Evolutionary conservation across 2,797 vertebrate species (phyloP).

Genomic region (Halcyon leucocephala): DNA sequence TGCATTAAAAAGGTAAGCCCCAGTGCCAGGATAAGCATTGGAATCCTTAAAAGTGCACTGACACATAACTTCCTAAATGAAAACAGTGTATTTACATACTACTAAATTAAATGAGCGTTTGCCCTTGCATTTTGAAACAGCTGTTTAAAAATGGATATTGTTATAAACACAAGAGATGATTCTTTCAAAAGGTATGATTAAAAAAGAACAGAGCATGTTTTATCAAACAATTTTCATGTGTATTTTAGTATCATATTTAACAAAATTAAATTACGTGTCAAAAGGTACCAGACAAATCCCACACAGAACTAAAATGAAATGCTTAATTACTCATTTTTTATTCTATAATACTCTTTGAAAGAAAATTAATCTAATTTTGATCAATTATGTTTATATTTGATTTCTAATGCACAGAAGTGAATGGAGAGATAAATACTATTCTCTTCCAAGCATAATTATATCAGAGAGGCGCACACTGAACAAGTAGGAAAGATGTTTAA

Average conservation of each 20-base stretch:
- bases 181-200: not conserved
- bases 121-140: not conserved
- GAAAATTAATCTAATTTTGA: not conserved
- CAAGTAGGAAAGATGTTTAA: not conserved
- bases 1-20: conserved; percentile 46
- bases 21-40: not conserved
- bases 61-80: not conserved
- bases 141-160: not conserved
- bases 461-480: not conserved
- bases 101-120: not conserved
- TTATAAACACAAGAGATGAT: not conserved
- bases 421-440: conserved; percentile 1
- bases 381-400: not conserved
- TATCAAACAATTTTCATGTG: not conserved
- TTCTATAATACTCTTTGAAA: not conserved
- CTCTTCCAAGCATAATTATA: not conserved
- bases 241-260: not conserved
- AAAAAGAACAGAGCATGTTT: not conserved
- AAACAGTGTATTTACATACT: not conserved
- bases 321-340: not conserved
- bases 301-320: not conserved
- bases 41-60: not conserved
- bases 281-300: not conserved
- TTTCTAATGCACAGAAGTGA: not conserved
- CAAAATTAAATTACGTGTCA: not conserved